A percentile compares a stretch with the other conserved stretches of the same genome.
Conservation (phyloP, 2,888 invertebrate species). For the Teinopalpus imperialis region DNA sequence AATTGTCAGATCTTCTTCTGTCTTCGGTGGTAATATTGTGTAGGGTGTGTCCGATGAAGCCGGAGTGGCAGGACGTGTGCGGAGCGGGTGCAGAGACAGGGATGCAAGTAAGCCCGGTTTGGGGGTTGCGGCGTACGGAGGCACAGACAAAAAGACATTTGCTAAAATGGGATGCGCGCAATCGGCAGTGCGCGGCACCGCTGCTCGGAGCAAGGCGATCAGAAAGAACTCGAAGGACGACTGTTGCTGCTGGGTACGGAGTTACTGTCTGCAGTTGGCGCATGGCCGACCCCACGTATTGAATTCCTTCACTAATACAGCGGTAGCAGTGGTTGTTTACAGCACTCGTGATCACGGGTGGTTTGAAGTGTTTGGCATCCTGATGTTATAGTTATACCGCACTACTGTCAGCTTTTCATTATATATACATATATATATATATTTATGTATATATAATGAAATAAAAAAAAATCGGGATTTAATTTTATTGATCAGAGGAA, state of each 20-base stretch:
- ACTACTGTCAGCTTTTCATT: no score
- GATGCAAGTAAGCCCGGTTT: slow-evolving; percentile 83
- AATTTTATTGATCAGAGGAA: no score
- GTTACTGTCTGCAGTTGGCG: slow-evolving; percentile 26
- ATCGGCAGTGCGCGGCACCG: slow-evolving; percentile 98
- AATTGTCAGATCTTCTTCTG: no score
- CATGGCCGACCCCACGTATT: slow-evolving; percentile 68
- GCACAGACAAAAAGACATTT: slow-evolving; percentile 75
- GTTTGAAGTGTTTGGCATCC: no score
- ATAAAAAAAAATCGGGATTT: no score
- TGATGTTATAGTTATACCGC: no score
- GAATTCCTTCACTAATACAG: slow-evolving; percentile 33
- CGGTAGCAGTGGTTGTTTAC: slow-evolving; percentile 22
- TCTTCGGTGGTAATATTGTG: slow-evolving; percentile 69
- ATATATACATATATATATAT: no score
- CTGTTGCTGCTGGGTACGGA: slow-evolving; percentile 95
- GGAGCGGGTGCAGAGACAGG: slow-evolving; percentile 80
- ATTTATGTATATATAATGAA: no score
- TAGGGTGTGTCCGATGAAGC: slow-evolving; percentile 73
- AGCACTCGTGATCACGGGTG: no score
- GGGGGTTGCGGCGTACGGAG: slow-evolving; percentile 78
- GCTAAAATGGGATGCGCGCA: slow-evolving; percentile 98
- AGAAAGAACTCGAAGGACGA: slow-evolving; percentile 99
- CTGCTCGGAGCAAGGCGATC: slow-evolving; percentile 98
- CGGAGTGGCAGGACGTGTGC: slow-evolving; percentile 71